Evolutionary conservation across 2,888 invertebrate genomes (phyloP).

Genomic region (Rhopalosiphum nymphaeae): DNA sequence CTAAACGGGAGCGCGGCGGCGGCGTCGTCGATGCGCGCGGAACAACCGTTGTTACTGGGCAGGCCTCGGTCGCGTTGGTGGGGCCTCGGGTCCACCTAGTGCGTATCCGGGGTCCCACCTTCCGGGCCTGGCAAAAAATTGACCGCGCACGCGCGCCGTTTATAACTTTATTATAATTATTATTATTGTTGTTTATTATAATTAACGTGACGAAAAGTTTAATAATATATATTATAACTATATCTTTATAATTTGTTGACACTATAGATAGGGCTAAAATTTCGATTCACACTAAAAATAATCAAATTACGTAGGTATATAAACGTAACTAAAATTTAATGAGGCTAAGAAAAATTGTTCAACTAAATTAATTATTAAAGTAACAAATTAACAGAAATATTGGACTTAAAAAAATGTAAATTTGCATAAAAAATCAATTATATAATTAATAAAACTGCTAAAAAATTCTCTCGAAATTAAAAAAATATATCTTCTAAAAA

Average conservation of each 20-base stretch:
- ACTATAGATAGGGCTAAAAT: neutral
- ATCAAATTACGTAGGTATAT: neutral
- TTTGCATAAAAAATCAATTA: neutral
- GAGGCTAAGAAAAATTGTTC: neutral
- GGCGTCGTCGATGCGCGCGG: slow-evolving; percentile 29
- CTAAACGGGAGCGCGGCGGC: slow-evolving; percentile 60
- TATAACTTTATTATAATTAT: neutral
- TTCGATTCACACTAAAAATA: neutral
- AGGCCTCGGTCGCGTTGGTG: slow-evolving; percentile 59
- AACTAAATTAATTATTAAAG: neutral
- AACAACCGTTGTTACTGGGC: slow-evolving; percentile 55
- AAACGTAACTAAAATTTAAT: neutral
- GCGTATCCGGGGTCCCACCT: slow-evolving; percentile 63
- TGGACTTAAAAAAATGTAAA: neutral
- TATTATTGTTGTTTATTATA: neutral
- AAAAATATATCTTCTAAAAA: neutral
- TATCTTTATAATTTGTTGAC: neutral
- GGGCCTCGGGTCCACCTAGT: slow-evolving; percentile 64
- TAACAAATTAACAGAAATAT: neutral
- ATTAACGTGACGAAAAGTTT: neutral
- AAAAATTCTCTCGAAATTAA: neutral
- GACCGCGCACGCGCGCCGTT: slow-evolving; percentile 32
- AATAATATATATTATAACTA: neutral
- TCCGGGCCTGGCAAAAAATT: slow-evolving; percentile 44
- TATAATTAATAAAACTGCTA: neutral